Conservation (phyloP, 92 coral and sea anemone species). For the Montipora capitata region DNA sequence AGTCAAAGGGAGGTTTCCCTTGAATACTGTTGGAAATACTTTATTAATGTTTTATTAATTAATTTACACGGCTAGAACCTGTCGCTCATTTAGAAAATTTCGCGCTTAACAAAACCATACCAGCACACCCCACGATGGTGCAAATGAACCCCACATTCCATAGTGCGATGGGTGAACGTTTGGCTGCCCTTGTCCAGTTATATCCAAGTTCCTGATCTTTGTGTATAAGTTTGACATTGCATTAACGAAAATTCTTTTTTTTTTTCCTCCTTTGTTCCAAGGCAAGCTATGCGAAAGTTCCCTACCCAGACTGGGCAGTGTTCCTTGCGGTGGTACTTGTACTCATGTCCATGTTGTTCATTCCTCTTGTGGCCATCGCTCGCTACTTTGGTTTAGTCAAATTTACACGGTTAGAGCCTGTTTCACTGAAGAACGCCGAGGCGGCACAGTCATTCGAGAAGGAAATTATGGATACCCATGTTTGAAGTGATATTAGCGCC, state of each 20-base stretch:
- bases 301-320: slow-evolving; percentile 93
- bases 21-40: no score
- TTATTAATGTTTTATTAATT: no score
- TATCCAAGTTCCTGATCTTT: no score
- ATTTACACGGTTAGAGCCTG: slow-evolving; percentile 59
- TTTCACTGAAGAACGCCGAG: slow-evolving; percentile 47
- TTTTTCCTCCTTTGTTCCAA: neutral
- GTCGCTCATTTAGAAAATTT: no score
- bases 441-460: neutral
- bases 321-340: slow-evolving; percentile 79
- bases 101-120: no score
- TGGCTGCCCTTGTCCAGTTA: no score
- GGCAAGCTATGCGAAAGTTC: slow-evolving; percentile 83
- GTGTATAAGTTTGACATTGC: no score
- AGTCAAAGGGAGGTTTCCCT: no score
- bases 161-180: no score
- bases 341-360: slow-evolving; percentile 80
- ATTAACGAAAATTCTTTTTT: neutral
- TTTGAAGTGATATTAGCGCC: neutral
- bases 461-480: slow-evolving; percentile 19
- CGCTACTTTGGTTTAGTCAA: slow-evolving; percentile 76
- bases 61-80: no score
- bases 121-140: no score
- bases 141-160: no score
- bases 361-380: slow-evolving; percentile 85